These are phyloP conservation scores for Austrofundulus limnaeus DNA, from an alignment of 2,113 vertebrate species.

Conservation along the genomic window DNA sequence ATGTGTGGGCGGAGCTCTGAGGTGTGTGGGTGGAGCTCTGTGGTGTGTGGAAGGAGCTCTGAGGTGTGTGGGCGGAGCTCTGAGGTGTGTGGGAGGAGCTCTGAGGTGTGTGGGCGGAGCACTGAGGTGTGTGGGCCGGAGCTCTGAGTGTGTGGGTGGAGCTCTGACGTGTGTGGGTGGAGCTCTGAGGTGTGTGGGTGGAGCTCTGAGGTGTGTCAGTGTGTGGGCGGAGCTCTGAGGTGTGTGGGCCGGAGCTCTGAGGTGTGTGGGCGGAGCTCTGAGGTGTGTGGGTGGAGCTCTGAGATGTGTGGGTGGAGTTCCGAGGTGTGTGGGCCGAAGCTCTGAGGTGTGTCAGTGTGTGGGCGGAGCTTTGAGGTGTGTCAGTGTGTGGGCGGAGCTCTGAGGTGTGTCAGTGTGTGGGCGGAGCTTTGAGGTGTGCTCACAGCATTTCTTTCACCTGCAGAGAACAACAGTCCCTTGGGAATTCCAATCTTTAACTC, in stretches of 20 bases:
- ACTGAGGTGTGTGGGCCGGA: not conserved
- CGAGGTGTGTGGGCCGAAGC: not conserved
- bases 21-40: not conserved
- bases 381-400: not conserved
- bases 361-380: not conserved
- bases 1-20: no score
- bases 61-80: no score
- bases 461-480: slow-evolving; percentile 87
- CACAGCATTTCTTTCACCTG: slow-evolving; percentile 3
- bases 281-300: no score
- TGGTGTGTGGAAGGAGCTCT: no score
- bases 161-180: not conserved
- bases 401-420: not conserved
- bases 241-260: no score
- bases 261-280: no score
- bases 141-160: not conserved
- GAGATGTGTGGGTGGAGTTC: not conserved
- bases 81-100: not conserved
- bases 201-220: no score
- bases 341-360: not conserved
- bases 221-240: no score
- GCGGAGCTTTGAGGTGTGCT: slow-evolving; percentile 7
- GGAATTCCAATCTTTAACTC: slow-evolving; percentile 91
- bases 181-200: no score
- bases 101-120: not conserved